Conservation (phyloP, 2,888 invertebrate genomes). For the Orthosia gothica region DNA sequence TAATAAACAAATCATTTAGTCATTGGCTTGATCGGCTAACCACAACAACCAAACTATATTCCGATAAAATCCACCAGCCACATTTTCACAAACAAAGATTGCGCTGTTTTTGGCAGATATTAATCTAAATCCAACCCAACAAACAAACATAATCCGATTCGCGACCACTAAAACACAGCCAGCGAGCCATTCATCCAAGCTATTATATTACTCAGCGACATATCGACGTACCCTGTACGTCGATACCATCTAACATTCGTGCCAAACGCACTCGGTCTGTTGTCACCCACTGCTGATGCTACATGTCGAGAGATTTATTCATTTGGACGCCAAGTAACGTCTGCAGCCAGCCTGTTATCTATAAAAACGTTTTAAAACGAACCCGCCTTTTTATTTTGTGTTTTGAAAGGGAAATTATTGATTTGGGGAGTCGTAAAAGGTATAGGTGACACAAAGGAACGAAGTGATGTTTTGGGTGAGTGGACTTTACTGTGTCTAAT, state of each 20-base stretch:
- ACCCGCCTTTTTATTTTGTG: conserved; percentile 60
- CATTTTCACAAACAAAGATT: conserved; percentile 37
- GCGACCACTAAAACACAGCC: conserved; percentile 60
- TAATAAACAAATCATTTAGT: neutral
- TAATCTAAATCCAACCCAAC: conserved; percentile 56
- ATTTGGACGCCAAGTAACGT: conserved; percentile 71
- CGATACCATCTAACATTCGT: conserved; percentile 79
- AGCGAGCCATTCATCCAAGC: conserved; percentile 56
- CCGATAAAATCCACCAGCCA: conserved; percentile 11
- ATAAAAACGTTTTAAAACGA: conserved; percentile 65
- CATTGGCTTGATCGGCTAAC: neutral
- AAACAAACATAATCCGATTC: conserved; percentile 57
- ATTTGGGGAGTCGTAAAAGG: conserved; percentile 9
- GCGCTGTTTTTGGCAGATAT: conserved; percentile 57
- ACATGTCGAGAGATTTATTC: conserved; percentile 80
- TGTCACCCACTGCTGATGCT: conserved; percentile 78
- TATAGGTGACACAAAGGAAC: neutral
- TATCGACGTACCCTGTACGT: conserved; percentile 68
- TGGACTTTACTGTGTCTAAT: neutral
- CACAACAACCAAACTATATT: neutral
- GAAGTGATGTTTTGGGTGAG: neutral
- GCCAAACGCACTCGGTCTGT: conserved; percentile 78
- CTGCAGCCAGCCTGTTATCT: conserved; percentile 68
- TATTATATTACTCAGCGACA: conserved; percentile 58
- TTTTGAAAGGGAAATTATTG: conserved; percentile 33